Conservation (phyloP, 2,113 vertebrate genomes). For the Saccopteryx bilineata region DNA sequence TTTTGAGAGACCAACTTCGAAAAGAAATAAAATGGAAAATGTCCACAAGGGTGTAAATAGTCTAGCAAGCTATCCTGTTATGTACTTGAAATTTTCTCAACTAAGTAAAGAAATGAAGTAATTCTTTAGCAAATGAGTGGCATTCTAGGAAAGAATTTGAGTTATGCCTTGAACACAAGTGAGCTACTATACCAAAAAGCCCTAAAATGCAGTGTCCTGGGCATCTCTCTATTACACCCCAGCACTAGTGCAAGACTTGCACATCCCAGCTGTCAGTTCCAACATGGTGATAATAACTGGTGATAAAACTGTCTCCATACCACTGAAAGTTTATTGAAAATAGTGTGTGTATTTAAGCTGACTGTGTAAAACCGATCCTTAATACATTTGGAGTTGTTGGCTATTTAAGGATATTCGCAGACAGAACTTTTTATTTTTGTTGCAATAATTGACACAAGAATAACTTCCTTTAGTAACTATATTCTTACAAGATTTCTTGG, state of each 20-base stretch:
- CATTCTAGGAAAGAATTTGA: slow-evolving; percentile 1
- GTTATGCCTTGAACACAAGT: not conserved
- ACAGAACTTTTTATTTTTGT: slow-evolving; percentile 74
- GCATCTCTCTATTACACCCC: not conserved
- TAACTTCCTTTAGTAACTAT: slow-evolving; percentile 36
- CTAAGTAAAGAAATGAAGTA: not conserved
- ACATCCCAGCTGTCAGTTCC: slow-evolving; percentile 54
- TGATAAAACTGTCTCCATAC: slow-evolving; percentile 40
- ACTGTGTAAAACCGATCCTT: slow-evolving; percentile 38
- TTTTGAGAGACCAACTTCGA: slow-evolving; percentile 48
- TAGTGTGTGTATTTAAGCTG: not conserved
- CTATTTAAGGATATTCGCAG: slow-evolving; percentile 62
- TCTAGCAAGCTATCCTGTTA: slow-evolving; percentile 34
- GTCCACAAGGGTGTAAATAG: not conserved
- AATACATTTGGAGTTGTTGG: slow-evolving; percentile 54
- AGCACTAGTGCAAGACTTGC: not conserved
- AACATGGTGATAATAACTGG: slow-evolving; percentile 60
- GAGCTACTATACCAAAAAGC: not conserved
- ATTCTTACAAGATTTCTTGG: slow-evolving; percentile 68
- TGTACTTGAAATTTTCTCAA: slow-evolving; percentile 60
- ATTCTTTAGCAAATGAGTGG: slow-evolving; percentile 51
- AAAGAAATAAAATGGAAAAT: slow-evolving; percentile 53
- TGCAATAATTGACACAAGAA: slow-evolving; percentile 71
- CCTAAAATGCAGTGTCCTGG: not conserved
- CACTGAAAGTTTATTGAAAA: slow-evolving; percentile 65